Conservation (phyloP, 2,888 invertebrate species). For the Aleiodes alternator region DNA sequence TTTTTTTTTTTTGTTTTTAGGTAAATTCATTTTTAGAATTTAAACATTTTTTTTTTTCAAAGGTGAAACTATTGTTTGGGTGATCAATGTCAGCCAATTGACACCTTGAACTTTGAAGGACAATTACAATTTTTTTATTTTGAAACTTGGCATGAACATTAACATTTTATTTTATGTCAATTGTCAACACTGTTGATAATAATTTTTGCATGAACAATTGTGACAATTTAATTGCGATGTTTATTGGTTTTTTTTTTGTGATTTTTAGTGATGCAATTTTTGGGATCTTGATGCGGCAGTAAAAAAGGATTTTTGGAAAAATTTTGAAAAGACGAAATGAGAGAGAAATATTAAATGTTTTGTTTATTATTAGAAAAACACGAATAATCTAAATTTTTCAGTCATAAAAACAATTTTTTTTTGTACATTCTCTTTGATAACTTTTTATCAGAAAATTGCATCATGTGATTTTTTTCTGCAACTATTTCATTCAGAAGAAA, state of each 20-base stretch:
- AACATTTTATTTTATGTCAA: constrained; percentile 7
- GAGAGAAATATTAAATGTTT: not conserved
- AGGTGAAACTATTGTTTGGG: not conserved
- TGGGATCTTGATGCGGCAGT: not conserved
- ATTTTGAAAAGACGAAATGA: not conserved
- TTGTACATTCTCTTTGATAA: not conserved
- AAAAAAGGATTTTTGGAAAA: not conserved
- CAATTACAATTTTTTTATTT: constrained; percentile 20
- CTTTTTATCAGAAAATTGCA: not conserved
- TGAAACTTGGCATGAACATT: constrained; percentile 16
- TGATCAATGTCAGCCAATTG: not conserved
- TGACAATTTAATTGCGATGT: constrained; percentile 4
- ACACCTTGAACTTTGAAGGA: constrained; percentile 27
- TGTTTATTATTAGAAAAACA: not conserved
- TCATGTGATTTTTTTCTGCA: not conserved
- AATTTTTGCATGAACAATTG: not conserved
- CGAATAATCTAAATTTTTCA: not conserved
- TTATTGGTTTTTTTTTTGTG: not conserved
- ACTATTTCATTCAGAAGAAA: not conserved
- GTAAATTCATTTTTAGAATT: not conserved
- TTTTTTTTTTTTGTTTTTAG: not conserved
- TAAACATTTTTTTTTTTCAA: not conserved
- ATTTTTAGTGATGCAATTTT: constrained; percentile 18
- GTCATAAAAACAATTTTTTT: not conserved
- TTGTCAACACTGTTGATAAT: not conserved